phyloP scores from a whole-genome alignment of 30 jellyfish, hydroid and myxozoan species.

The Morbakka virulenta region DNA sequence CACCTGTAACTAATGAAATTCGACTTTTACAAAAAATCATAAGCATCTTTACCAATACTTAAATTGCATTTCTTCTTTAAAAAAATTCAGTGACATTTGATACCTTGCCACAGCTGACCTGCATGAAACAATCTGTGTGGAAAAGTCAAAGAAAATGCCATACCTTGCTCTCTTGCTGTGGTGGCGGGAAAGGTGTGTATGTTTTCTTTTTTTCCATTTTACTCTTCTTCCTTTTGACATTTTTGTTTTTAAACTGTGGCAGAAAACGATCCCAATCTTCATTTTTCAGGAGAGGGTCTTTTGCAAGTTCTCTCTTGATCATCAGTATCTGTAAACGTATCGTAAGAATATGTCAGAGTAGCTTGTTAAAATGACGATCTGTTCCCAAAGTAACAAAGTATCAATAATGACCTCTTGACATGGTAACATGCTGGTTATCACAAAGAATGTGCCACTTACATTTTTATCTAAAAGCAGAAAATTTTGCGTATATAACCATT shows the following conservation, averaged over 20 bases:
- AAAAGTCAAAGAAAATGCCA: neutral
- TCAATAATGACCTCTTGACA: no score
- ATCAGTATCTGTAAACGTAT: slow-evolving; percentile 58
- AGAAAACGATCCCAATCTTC: slow-evolving; percentile 94
- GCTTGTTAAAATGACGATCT: no score
- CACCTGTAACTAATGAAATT: no score
- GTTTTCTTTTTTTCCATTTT: slow-evolving; percentile 74
- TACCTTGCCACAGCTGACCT: neutral
- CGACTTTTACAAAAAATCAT: neutral
- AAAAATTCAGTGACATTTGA: neutral
- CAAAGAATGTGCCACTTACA: neutral
- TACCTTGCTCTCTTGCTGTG: slow-evolving; percentile 91
- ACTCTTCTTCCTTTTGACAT: slow-evolving; percentile 80
- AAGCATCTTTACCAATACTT: neutral
- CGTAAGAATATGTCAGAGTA: neutral
- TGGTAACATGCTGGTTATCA: no score
- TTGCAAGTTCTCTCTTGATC: slow-evolving; percentile 88
- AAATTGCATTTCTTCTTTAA: neutral
- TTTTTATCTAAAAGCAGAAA: neutral
- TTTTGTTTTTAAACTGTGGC: slow-evolving; percentile 83
- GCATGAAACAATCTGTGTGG: neutral
- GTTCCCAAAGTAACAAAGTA: no score
- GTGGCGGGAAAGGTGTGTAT: slow-evolving; percentile 99
- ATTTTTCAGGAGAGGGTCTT: slow-evolving; percentile 73
- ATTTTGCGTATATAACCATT: no score